These are phyloP conservation scores for Lasioglossum villosulum DNA, from an alignment of 2,888 invertebrate genomes.

Conservation along the genomic window DNA sequence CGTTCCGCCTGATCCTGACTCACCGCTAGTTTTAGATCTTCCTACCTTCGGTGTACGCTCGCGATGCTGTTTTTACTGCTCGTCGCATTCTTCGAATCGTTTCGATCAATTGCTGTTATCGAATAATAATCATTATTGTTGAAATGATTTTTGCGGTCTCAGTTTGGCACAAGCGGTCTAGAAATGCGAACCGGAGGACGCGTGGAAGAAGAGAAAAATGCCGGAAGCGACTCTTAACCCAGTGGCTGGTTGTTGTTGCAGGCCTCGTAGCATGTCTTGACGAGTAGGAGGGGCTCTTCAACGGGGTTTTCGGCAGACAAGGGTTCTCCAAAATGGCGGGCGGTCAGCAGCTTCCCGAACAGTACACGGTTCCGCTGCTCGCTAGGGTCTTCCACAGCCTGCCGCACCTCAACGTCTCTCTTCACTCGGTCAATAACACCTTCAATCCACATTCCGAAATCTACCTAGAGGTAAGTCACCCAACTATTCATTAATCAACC, in stretches of 20 bases:
- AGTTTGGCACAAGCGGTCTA: background rate
- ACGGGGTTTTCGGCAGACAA: conserved; percentile 80
- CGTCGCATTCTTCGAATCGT: too few species aligned
- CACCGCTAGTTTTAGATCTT: background rate
- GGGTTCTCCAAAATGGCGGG: conserved; percentile 83
- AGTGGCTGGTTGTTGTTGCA: conserved; percentile 70
- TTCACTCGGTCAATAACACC: conserved; percentile 95
- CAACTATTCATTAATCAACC: background rate
- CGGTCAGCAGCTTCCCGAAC: conserved; percentile 86
- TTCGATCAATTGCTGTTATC: too few species aligned
- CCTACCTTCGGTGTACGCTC: background rate
- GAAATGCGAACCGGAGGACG: background rate
- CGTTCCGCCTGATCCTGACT: background rate
- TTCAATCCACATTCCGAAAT: conserved; percentile 95
- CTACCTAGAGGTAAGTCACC: conserved; percentile 92
- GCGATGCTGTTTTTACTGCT: too few species aligned
- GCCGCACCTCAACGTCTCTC: conserved; percentile 96
- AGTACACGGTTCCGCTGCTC: conserved; percentile 93
- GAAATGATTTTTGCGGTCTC: too few species aligned
- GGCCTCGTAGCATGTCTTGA: conserved; percentile 83
- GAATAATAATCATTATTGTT: too few species aligned
- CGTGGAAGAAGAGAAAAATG: background rate
- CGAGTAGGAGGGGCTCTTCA: conserved; percentile 78
- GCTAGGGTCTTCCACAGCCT: conserved; percentile 94
- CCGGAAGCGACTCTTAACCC: conserved; percentile 18